Base-by-base conservation (phyloP, 1,140 invertebrate genomes). In the Temnothorax longispinosus region DNA sequence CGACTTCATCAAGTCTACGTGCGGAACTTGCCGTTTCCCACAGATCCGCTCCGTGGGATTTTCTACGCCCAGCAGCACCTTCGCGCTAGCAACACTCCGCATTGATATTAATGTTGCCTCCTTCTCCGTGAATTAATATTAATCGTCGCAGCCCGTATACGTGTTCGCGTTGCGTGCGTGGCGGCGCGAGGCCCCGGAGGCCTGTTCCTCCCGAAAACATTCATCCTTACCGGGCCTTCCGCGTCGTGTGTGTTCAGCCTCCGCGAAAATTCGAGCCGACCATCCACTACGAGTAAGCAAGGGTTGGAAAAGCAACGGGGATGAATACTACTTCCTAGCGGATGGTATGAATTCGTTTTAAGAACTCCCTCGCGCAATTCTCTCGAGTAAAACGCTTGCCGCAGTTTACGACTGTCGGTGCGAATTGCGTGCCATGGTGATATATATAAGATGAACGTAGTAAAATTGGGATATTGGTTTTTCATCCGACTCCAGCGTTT, bases 81-180 rank as follows among this genome's bases (percentile, higher is more conserved):
- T 69, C 60, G 47, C 15, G 18, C 60, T 8, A 32, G 32, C 47
- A 27, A 32, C 64, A 56, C 56, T 64, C 65, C 32, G n/a, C 89
- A 91, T 91, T 91, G 89, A 91, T 91, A 91, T 91, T 91, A 91
- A 91, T 91, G 89, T 85, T 78, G 32, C 74, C 64, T 58, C 64
- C 88, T 74, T 65, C 44, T 72, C 3, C 44, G 32, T 44, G 90
- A 75, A 91, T 91, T 91, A 91, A 91, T 91, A 91, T 91, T 91
- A 91, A 91, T 91, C 89, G 90, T 80, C 84, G 41, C 71, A 67
- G 52, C 21, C 13, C 86, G 90, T 87, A 58, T 88, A 67, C 85
- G 87, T 90, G 84, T 74, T 75, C 65, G 38, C 84, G 82, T 90
- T 88, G 74, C 87, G 44, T 78, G 65, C 27, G 27, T 27, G 27